Percentiles rank a stretch among this genome's conserved stretches.
phyloP scores from a whole-genome alignment of 2,888 invertebrate genomes.

The Phortica magna region DNA sequence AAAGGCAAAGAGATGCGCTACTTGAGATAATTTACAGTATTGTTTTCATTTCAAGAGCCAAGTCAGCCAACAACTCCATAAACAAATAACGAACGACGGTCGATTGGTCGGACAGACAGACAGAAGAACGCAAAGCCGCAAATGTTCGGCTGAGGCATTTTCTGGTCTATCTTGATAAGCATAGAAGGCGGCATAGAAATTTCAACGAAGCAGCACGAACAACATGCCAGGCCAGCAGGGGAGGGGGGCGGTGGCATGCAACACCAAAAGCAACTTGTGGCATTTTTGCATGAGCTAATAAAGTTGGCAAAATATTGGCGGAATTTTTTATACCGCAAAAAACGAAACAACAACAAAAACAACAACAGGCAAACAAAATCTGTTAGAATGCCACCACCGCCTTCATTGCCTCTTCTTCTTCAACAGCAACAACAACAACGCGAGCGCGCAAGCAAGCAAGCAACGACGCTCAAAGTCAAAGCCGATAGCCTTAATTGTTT shows the following conservation, averaged over 20 bases:
- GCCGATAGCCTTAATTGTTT: slow-evolving; percentile 62
- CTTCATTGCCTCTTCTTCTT: background rate
- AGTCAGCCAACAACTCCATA: slow-evolving; percentile 3
- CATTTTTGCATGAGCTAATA: slow-evolving; percentile 57
- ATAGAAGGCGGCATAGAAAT: background rate
- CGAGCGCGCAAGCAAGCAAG: background rate
- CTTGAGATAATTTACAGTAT: background rate
- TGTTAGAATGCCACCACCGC: slow-evolving; percentile 32
- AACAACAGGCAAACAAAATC: slow-evolving; percentile 24
- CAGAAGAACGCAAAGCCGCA: background rate
- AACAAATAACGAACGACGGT: background rate
- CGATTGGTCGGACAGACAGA: background rate
- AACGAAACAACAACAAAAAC: slow-evolving; percentile 21
- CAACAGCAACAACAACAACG: background rate
- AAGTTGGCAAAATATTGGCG: slow-evolving; percentile 59
- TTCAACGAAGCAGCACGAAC: background rate
- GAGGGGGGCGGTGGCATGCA: background rate
- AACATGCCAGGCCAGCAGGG: background rate
- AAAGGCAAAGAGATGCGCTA: slow-evolving; percentile 52
- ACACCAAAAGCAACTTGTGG: slow-evolving; percentile 42
- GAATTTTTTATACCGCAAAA: slow-evolving; percentile 45
- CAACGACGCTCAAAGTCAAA: slow-evolving; percentile 7
- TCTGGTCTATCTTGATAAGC: slow-evolving; percentile 56
- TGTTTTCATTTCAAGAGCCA: background rate
- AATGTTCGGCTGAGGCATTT: slow-evolving; percentile 43